Evolutionary conservation across 2,113 vertebrate genomes (phyloP).

Genomic region (Sebastes schlegelii): DNA sequence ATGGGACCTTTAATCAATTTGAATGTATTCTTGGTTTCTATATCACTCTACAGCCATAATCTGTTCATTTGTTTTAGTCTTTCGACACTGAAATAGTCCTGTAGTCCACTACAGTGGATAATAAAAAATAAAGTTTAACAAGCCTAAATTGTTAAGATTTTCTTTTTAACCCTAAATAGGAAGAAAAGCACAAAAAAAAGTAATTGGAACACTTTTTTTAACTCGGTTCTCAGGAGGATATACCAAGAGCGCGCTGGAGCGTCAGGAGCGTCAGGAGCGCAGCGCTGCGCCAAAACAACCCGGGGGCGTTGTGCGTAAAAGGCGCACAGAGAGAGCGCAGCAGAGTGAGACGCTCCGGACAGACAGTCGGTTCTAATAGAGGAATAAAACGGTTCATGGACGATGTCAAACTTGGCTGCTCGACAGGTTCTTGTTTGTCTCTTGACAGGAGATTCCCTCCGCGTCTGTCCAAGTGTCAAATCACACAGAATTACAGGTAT

Average conservation of each 20-base stretch:
- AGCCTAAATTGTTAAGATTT: too few species aligned
- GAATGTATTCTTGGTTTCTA: too few species aligned
- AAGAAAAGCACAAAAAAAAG: too few species aligned
- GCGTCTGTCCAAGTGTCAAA: constrained; percentile 55
- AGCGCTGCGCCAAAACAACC: constrained; percentile 37
- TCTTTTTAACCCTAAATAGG: too few species aligned
- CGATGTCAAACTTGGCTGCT: constrained; percentile 67
- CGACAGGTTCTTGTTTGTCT: constrained; percentile 61
- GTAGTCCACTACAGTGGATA: too few species aligned
- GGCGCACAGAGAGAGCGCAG: constrained; percentile 14
- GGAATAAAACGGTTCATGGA: neutral
- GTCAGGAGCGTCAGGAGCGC: constrained; percentile 58
- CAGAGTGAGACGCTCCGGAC: neutral
- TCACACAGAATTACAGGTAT: rapidly evolving
- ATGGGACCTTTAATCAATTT: too few species aligned
- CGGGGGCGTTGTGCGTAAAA: constrained; percentile 56
- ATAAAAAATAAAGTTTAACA: too few species aligned
- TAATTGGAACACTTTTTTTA: too few species aligned
- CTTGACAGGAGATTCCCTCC: constrained; percentile 73
- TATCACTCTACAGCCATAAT: too few species aligned
- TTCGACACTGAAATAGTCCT: too few species aligned
- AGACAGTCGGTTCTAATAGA: neutral
- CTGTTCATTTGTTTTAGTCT: too few species aligned
- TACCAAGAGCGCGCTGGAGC: constrained; percentile 29
- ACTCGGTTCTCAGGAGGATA: too few species aligned